Evolutionary conservation across 2,888 invertebrate species (phyloP), one percentile per base, ranked within the genome.

Genomic region (Ecdyonurus torrentis): DNA sequence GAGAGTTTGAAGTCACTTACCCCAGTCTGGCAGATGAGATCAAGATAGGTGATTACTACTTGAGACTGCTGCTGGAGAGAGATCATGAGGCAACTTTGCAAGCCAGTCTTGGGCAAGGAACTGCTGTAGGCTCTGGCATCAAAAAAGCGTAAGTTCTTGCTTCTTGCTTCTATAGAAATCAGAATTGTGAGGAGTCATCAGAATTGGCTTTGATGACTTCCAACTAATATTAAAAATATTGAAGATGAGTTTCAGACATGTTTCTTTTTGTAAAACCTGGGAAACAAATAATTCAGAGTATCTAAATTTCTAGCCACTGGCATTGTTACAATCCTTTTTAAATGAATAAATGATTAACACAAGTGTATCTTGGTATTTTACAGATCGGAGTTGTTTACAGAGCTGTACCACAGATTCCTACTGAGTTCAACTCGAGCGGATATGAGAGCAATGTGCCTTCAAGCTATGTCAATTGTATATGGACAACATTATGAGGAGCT

Each of bases 381-480:
- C 72, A 92, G 91, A 60, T 85, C 89, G 71, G 95, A 96, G 74
- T 94, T 99, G 77, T 99, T 99, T 81, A 97, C 97, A 77, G 96
- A 98, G 72, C 81, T 99, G 19, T 99, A 99, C 75, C 97, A 99
- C 73, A 86, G 97, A 65, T 99, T 98, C 74, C 80, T 99, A 66
- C 84, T 98, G 65, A 91, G 95, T 0, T 74, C 78, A 2, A 86
- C 85, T 65, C 93, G 95, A 75, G 83, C 89, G 50, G 91, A 91
- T 74, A 93, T 99, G 91, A 95, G 95, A 73, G 95, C 96, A 72
- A 89, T 95, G 84, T 99, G 98, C 72, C 81, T 99, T 66, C 95
- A 96, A 77, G 97, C 98, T 0, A 91, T 99, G 90, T 87, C 95
- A 24, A 91, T 99, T 70, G 97, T 99, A 1, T 99, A 99, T 75